Percentiles rank a stretch among this genome's conserved stretches.
phyloP scores from a whole-genome alignment of 2,888 invertebrate genomes.

The Muschampia plurimacula region DNA sequence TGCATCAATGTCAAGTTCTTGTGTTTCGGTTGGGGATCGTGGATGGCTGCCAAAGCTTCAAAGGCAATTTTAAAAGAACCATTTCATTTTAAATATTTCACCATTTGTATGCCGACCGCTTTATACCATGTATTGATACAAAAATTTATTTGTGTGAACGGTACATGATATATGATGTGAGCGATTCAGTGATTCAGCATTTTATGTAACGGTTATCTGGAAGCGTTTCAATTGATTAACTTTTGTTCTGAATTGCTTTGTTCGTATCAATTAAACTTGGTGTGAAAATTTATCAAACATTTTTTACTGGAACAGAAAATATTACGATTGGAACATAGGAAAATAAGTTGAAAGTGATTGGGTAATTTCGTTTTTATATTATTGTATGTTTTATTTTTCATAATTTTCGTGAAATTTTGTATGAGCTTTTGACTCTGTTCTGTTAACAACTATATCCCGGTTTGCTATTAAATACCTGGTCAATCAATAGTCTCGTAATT shows the following conservation, averaged over 20 bases:
- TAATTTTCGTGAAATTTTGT: too few species aligned
- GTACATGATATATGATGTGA: conserved; percentile 1
- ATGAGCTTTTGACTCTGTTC: too few species aligned
- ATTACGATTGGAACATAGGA: neutral
- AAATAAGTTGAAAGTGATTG: neutral
- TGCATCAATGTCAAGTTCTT: too few species aligned
- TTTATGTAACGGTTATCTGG: neutral
- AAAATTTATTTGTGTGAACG: conserved; percentile 7
- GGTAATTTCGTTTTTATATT: neutral
- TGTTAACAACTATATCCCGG: too few species aligned
- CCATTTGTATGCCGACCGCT: neutral
- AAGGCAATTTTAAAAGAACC: neutral
- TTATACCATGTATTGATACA: conserved; percentile 1
- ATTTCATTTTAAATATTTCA: neutral
- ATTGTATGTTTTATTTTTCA: too few species aligned
- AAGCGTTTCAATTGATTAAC: conserved; percentile 16
- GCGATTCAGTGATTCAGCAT: neutral
- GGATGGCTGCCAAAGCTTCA: too few species aligned
- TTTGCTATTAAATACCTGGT: too few species aligned
- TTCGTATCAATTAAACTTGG: conserved; percentile 4
- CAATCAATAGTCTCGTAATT: too few species aligned
- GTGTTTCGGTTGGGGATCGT: too few species aligned
- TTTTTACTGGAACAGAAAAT: neutral
- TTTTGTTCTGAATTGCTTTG: conserved; percentile 9
- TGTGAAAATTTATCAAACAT: conserved; percentile 4